phyloP scores from a whole-genome alignment of 30 jellyfish, hydroid and myxozoan species.

The Chrysaora quinquecirrha region DNA sequence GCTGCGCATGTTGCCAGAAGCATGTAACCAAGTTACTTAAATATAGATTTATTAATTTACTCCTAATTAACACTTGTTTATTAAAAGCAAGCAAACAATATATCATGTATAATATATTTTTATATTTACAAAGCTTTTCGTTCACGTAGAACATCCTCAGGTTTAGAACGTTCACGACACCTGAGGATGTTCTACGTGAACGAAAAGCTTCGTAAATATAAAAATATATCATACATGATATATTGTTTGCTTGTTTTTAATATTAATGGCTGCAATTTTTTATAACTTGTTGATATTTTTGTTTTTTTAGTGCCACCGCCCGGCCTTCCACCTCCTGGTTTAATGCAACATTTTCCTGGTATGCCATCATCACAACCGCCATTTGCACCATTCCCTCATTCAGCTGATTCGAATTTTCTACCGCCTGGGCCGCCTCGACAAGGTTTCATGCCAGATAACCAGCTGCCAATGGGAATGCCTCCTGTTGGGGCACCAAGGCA shows the following conservation, averaged over 20 bases:
- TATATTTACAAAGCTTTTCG: neutral
- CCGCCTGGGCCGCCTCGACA: slow-evolving; percentile 60
- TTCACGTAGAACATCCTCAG: no score
- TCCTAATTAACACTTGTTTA: neutral
- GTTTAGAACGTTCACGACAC: no score
- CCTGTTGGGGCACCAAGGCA: slow-evolving; percentile 40
- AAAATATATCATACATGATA: no score
- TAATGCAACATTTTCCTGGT: slow-evolving; percentile 86
- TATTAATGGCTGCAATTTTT: no score
- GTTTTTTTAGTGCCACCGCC: slow-evolving; percentile 35
- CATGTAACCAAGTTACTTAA: no score
- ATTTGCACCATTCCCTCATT: neutral
- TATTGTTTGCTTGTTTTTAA: no score
- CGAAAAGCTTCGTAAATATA: no score
- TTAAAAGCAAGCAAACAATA: no score
- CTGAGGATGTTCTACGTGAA: no score
- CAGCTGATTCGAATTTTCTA: neutral
- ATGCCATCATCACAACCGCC: slow-evolving; percentile 69
- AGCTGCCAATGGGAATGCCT: slow-evolving; percentile 30
- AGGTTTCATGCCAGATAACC: slow-evolving; percentile 43
- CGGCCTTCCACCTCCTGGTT: slow-evolving; percentile 76
- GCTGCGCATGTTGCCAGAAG: no score
- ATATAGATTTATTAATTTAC: neutral
- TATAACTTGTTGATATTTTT: neutral
- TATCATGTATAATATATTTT: neutral